Percentiles rank a stretch among this genome's conserved stretches.
These are phyloP conservation scores for Corythaixoides concolor DNA, from an alignment of 2,113 vertebrate genomes.

Conservation along the genomic window DNA sequence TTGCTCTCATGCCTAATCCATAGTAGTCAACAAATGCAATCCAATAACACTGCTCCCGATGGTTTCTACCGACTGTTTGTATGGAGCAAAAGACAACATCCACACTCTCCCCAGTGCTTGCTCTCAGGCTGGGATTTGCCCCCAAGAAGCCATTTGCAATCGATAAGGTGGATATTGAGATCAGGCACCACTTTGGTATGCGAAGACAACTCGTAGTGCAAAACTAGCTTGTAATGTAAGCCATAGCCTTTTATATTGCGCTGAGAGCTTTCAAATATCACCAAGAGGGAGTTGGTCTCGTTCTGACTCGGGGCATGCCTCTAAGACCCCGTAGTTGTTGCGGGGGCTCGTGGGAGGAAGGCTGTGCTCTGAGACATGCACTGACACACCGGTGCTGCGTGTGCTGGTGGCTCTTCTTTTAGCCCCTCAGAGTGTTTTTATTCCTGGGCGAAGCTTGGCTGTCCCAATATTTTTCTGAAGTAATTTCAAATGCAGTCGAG, in stretches of 20 bases:
- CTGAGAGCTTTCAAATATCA: neutral
- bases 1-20: neutral
- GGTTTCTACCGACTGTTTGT: neutral
- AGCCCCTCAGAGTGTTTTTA: neutral
- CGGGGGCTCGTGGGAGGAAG: neutral
- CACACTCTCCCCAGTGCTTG: fast-evolving
- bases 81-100: neutral
- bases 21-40: neutral
- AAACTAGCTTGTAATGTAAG: neutral
- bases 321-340: fast-evolving
- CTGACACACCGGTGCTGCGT: fast-evolving
- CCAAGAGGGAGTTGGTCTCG: neutral
- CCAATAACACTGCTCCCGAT: neutral
- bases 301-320: fast-evolving
- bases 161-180: neutral
- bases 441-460: neutral
- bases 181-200: neutral
- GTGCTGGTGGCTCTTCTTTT: neutral
- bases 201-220: fast-evolving
- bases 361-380: fast-evolving
- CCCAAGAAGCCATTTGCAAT: neutral
- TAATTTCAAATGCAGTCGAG: neutral
- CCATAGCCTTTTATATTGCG: neutral
- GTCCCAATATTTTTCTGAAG: neutral
- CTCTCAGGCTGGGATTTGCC: neutral